Evolutionary conservation across 2,113 vertebrate genomes (phyloP).

Genomic region (Laterallus jamaicensis): DNA sequence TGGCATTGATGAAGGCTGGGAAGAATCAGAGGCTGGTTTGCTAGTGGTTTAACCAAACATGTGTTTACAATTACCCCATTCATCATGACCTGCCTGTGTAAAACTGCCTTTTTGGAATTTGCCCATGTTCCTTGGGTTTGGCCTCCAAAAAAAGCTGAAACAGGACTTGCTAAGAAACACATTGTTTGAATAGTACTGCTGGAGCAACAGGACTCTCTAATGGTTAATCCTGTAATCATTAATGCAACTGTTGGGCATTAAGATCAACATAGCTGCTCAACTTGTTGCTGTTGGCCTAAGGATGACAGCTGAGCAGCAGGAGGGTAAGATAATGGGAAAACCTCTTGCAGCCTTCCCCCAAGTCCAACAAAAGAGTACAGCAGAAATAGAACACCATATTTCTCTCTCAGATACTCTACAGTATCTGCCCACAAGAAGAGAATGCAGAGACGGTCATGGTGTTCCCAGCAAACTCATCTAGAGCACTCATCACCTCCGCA

Average conservation of each 20-base stretch:
- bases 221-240: neutral
- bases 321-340: slow-evolving; percentile 33
- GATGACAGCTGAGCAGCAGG: slow-evolving; percentile 31
- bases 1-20: slow-evolving; percentile 26
- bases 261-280: neutral
- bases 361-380: neutral
- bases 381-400: neutral
- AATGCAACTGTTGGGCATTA: neutral
- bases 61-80: slow-evolving; percentile 64
- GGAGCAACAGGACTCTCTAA: neutral
- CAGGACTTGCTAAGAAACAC: neutral
- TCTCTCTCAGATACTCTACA: neutral
- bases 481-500: neutral
- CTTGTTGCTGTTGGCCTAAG: neutral
- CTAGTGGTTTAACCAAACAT: slow-evolving; percentile 61
- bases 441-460: accelerated
- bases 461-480: neutral
- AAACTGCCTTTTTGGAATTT: slow-evolving; percentile 46
- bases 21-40: slow-evolving; percentile 48
- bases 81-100: slow-evolving; percentile 35
- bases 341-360: neutral
- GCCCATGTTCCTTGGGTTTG: neutral
- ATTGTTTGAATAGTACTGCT: neutral
- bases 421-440: neutral
- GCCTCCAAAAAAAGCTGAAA: slow-evolving; percentile 20